Percentiles rank a stretch among this genome's conserved stretches.
Conservation (phyloP, 2,888 invertebrate species). For the Dugesia japonica region DNA sequence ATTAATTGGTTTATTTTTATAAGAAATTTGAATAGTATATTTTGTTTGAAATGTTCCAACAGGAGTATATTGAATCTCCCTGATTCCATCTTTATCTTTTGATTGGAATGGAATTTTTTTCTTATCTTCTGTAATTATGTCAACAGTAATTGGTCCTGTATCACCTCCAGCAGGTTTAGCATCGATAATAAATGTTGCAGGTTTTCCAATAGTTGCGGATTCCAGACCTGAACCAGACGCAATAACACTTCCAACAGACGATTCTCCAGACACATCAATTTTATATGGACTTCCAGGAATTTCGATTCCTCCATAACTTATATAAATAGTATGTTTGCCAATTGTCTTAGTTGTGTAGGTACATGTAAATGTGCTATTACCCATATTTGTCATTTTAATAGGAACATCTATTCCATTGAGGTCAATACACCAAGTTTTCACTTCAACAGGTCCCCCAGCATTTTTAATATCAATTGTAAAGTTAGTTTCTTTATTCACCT, state of each 20-base stretch:
- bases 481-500: slow-evolving; percentile 58
- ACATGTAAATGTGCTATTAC: slow-evolving; percentile 45
- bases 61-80: background rate
- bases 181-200: slow-evolving; percentile 63
- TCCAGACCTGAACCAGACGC: slow-evolving; percentile 46
- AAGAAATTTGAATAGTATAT: background rate
- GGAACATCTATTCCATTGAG: slow-evolving; percentile 30
- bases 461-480: slow-evolving; percentile 61
- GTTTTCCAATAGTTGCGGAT: slow-evolving; percentile 50
- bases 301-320: slow-evolving; percentile 67
- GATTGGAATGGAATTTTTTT: background rate
- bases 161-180: slow-evolving; percentile 50
- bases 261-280: background rate
- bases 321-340: slow-evolving; percentile 59
- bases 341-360: slow-evolving; percentile 55
- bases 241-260: slow-evolving; percentile 31
- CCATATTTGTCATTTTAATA: slow-evolving; percentile 35
- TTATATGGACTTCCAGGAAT: slow-evolving; percentile 67
- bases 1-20: background rate
- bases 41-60: background rate
- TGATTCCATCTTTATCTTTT: background rate
- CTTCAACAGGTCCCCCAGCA: slow-evolving; percentile 34
- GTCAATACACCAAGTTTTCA: slow-evolving; percentile 29
- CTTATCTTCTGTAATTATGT: background rate
- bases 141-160: background rate